A percentile compares a stretch with the other conserved stretches of the same genome.
These are phyloP conservation scores for Paraescarpia echinospica DNA, from an alignment of 1,140 invertebrate species.

Conservation along the genomic window DNA sequence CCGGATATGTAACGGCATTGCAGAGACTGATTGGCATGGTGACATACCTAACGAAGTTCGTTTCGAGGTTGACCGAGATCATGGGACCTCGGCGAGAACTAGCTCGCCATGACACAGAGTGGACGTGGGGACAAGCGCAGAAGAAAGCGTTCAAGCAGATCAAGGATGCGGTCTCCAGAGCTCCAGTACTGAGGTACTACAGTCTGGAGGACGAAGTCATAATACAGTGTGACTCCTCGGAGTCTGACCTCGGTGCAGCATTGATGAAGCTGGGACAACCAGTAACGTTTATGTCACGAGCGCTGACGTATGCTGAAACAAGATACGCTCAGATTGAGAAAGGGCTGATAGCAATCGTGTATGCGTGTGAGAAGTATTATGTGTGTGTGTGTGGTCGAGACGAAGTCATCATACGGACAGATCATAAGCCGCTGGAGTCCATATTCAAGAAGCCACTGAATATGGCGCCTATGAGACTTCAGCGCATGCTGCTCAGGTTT, in stretches of 20 bases:
- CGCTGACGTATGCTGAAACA: slow-evolving; percentile 52
- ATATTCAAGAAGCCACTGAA: slow-evolving; percentile 58
- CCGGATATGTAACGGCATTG: slow-evolving; percentile 31
- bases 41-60: slow-evolving; percentile 36
- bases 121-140: slow-evolving; percentile 19
- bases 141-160: slow-evolving; percentile 34
- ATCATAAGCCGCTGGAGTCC: slow-evolving; percentile 52
- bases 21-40: slow-evolving; percentile 38
- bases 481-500: slow-evolving; percentile 58
- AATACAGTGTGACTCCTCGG: slow-evolving; percentile 39
- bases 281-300: slow-evolving; percentile 57
- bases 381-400: slow-evolving; percentile 52
- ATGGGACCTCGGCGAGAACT: slow-evolving; percentile 19
- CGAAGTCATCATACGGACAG: slow-evolving; percentile 36
- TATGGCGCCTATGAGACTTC: slow-evolving; percentile 51
- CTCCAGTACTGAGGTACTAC: slow-evolving; percentile 39
- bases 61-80: slow-evolving; percentile 21
- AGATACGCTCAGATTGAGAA: slow-evolving; percentile 61
- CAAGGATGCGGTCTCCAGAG: slow-evolving; percentile 33
- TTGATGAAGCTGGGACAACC: slow-evolving; percentile 57
- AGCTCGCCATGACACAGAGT: background rate
- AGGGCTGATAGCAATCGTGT: slow-evolving; percentile 60
- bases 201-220: slow-evolving; percentile 34
- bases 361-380: slow-evolving; percentile 54
- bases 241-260: slow-evolving; percentile 55